These are phyloP conservation scores for Trimorus sp. DNA, from an alignment of 2,888 invertebrate species.

Conservation along the genomic window DNA sequence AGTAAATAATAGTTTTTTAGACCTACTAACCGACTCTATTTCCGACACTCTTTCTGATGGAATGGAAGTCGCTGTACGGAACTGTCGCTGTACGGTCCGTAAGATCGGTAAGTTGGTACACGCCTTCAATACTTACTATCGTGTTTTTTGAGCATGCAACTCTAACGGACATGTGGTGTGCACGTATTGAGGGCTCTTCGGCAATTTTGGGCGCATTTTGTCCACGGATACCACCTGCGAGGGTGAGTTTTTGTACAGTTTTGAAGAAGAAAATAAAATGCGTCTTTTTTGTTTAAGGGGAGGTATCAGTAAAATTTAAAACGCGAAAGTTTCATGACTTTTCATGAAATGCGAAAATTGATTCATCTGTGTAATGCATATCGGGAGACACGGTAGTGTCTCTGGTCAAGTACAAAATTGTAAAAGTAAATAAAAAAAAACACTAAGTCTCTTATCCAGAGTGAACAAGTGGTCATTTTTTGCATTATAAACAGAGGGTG, in stretches of 20 bases:
- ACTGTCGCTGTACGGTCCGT: not conserved
- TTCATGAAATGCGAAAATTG: too few relatives aligned
- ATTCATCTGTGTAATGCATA: too few relatives aligned
- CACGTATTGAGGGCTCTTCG: not conserved
- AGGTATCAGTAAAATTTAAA: too few relatives aligned
- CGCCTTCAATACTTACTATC: not conserved
- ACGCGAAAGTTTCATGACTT: too few relatives aligned
- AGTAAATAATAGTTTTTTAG: not conserved
- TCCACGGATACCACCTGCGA: not conserved
- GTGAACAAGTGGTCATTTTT: too few relatives aligned
- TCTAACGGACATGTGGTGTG: constrained; percentile 1
- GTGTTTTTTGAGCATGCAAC: constrained; percentile 1
- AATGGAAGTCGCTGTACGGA: not conserved
- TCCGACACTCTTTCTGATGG: not conserved
- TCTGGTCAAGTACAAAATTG: too few relatives aligned
- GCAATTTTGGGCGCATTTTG: not conserved
- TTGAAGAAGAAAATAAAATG: too few relatives aligned
- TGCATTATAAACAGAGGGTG: too few relatives aligned
- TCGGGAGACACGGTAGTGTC: too few relatives aligned
- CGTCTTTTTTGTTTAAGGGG: too few relatives aligned
- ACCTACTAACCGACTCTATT: not conserved
- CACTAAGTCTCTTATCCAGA: too few relatives aligned
- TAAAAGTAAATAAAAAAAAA: too few relatives aligned
- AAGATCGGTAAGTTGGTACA: not conserved
- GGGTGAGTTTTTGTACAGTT: not conserved